Evolutionary conservation across 2,888 invertebrate genomes (phyloP).

Genomic region (Pyralis farinalis): DNA sequence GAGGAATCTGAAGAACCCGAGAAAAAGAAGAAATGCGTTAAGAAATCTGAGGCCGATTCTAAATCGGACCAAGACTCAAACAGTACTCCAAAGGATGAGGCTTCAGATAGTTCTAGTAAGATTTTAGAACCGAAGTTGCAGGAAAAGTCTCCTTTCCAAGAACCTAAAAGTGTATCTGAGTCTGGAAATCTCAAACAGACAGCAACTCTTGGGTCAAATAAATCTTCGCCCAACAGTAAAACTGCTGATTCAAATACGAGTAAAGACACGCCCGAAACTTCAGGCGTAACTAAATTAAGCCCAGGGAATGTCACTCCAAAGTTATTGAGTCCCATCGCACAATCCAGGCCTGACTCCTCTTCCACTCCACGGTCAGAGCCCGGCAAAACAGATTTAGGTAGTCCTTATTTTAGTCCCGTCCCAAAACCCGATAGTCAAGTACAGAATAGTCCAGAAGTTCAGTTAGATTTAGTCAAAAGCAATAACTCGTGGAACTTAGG

Average conservation of each 20-base stretch:
- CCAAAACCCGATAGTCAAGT: conserved; percentile 73
- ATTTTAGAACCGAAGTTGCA: conserved; percentile 43
- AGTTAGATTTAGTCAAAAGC: conserved; percentile 51
- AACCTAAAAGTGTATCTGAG: conserved; percentile 60
- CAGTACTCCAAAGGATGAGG: conserved; percentile 31
- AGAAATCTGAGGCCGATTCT: conserved; percentile 48
- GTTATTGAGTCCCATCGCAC: conserved; percentile 60
- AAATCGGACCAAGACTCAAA: conserved; percentile 41
- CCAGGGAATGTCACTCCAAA: conserved; percentile 49
- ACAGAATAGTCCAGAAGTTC: conserved; percentile 66
- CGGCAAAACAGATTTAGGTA: conserved; percentile 52
- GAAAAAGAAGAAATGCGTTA: conserved; percentile 40
- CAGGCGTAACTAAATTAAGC: conserved; percentile 40
- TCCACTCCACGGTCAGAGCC: conserved; percentile 66
- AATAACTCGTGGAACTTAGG: conserved; percentile 63
- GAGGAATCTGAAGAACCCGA: conserved; percentile 45
- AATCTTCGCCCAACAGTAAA: conserved; percentile 52
- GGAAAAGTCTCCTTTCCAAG: conserved; percentile 59
- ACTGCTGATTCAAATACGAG: conserved; percentile 30
- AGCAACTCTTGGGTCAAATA: conserved; percentile 30
- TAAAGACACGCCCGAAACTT: conserved; percentile 37
- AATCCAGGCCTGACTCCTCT: conserved; percentile 66
- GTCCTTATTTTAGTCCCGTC: conserved; percentile 69
- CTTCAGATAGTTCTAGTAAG: conserved; percentile 37
- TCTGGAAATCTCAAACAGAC: conserved; percentile 35